Base-by-base conservation (phyloP, 2,797 vertebrate species). In the Phalloptychus januarius region DNA sequence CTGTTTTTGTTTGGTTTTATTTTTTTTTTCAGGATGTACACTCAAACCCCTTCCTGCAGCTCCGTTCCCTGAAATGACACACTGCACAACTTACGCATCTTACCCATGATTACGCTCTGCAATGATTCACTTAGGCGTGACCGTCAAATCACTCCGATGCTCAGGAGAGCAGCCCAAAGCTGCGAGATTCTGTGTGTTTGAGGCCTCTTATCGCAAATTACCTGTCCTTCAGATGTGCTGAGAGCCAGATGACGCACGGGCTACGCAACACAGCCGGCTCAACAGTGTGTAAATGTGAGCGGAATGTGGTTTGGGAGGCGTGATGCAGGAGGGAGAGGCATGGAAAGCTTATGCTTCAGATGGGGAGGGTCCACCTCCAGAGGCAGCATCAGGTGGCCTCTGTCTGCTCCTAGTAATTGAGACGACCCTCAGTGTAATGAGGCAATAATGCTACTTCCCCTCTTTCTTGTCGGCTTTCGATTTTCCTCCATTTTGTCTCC, bases 181-280 rank as follows among this genome's bases (percentile, higher is more conserved):
- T 85, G 85, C 81, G 87, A 88, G 91, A 87, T 76, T 72, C 76
- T 83, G 85, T 76, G 80, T 82, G 83, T 50, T 76, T 71, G 72
- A 80, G 79, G 80, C 87, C 89, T 90, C 88, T 93, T 86, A 90
- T 91, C 90, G 23, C 85, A 93, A 93, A 93, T 94, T 88, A 90
- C 88, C 92, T 88, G 90, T 91, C 91, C 91, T 91, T 92, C 89
- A 88, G 87, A 93, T 87, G 85, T 69, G 82, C 85, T 85, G 82
- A 85, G 83, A 82, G 73, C 75, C 58, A 75, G 79, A 86, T 95
- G 93, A 93, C 92, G 90, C 91, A 94, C 80, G 1, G 44, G 20
- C 84, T 86, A 88, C 84, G 87, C 88, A 91, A 89, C 86, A 79
- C 87, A 72, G 79, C 83, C 10, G 76, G 63, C 88, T 88, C 87